phyloP scores from a whole-genome alignment of 2,797 vertebrate genomes.

The Oreortyx pictus region DNA sequence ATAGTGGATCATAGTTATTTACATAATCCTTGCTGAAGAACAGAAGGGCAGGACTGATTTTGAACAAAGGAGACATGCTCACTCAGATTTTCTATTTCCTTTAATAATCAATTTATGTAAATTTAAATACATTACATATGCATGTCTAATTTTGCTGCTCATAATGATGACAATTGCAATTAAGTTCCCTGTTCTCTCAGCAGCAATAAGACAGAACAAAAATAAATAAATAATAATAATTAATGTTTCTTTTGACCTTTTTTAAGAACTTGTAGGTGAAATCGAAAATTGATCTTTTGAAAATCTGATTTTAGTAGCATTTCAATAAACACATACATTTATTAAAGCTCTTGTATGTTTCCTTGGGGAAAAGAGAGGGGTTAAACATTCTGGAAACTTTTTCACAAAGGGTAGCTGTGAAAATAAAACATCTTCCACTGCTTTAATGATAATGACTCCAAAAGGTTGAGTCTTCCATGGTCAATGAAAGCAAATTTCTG shows the following conservation, averaged over 20 bases:
- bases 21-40: slow-evolving; percentile 31
- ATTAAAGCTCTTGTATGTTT: background rate
- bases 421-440: background rate
- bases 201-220: background rate
- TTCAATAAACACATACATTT: background rate
- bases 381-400: background rate
- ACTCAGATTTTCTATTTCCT: slow-evolving; percentile 4
- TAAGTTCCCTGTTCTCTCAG: slow-evolving; percentile 29
- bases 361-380: background rate
- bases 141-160: slow-evolving; percentile 52
- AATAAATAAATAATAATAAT: slow-evolving; percentile 23
- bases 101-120: slow-evolving; percentile 71
- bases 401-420: background rate
- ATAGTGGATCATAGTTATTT: background rate
- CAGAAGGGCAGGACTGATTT: background rate
- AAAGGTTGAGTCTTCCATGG: background rate
- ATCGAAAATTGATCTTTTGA: background rate
- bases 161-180: slow-evolving; percentile 59
- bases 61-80: background rate
- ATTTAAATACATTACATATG: slow-evolving; percentile 61
- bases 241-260: slow-evolving; percentile 55
- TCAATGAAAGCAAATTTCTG: background rate
- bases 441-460: background rate
- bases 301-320: background rate
- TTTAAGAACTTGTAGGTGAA: slow-evolving; percentile 1